Evolutionary conservation across 30 jellyfish, hydroid and myxozoan genomes (phyloP), one percentile per base, ranked within the genome.

Genomic region (Catostylus mosaicus): DNA sequence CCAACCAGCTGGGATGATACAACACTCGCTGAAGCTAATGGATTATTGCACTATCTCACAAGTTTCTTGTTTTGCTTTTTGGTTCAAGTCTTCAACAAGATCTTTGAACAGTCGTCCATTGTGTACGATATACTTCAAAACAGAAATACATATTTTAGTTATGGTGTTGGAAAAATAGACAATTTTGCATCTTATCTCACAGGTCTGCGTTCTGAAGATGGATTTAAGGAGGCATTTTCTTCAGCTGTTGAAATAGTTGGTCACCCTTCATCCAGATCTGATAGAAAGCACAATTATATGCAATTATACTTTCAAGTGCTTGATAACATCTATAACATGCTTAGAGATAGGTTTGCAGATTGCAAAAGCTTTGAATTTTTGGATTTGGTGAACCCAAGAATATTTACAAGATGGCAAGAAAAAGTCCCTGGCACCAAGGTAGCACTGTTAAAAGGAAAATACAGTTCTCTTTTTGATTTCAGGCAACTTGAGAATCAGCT

Each of bases 1-100:
- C 83, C 90, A 65, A 34, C 32, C 23, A 29, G 29, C 57, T 81
- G 91, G 78, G 91, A 81, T 68, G 91, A 81, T 68, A 32, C 86
- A 22, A 31, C 91, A 62, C 57, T 80, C 60, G 12, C 75, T 20
- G 75, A 80, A 61, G 90, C 84, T 8, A 14, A 85, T 29, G 90
- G 90, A 19, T 83, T 80, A 30, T 67, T 63, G 84, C 62, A 80
- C 64, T 80, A 63, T 37, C 73, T 81, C 11, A 67, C 45, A 9
- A 81, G 85, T 46, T 81, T 50, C 26, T 24, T 47, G 36, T 81
- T 80, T 35, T 66, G 91, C 36, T 81, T 81, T 36, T 43, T 48
- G 30, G 37, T 69, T 7, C 22, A 22, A n/a, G 35, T 81, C 26
- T 61, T 79, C 38, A 34, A 65, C 84, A 79, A 56, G 74, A 63